These are phyloP conservation scores for Poicephalus gulielmi DNA, from an alignment of 2,113 vertebrate species.

Conservation along the genomic window DNA sequence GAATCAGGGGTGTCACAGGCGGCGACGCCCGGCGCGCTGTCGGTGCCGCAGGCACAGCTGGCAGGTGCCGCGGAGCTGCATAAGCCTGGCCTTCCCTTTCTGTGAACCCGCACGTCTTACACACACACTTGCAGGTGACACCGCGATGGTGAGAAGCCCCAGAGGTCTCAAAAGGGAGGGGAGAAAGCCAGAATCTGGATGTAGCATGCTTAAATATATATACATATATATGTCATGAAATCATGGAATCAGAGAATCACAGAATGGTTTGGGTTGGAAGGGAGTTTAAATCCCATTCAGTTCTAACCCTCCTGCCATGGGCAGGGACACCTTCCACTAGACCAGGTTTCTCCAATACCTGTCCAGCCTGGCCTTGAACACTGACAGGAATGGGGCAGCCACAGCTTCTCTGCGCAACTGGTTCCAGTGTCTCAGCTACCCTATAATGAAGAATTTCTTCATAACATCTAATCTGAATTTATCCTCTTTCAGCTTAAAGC, in stretches of 20 bases:
- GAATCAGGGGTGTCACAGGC: no score
- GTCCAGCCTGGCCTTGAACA: not conserved
- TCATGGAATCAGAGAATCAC: not conserved
- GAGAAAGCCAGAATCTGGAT: not conserved
- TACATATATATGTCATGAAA: not conserved
- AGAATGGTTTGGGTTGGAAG: not conserved
- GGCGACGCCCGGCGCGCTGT: no score
- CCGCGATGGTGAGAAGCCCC: not conserved
- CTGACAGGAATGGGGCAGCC: not conserved
- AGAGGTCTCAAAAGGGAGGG: not conserved
- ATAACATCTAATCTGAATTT: not conserved
- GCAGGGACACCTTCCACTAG: not conserved
- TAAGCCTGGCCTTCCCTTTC: not conserved
- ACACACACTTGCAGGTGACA: not conserved
- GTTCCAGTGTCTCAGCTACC: not conserved
- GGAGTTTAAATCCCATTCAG: not conserved
- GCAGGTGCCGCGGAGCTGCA: not conserved
- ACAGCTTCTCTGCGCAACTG: not conserved
- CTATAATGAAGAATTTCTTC: not conserved
- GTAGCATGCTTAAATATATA: not conserved
- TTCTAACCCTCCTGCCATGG: not conserved
- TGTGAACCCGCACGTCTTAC: not conserved
- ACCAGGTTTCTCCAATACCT: not conserved
- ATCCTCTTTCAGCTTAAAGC: not conserved
- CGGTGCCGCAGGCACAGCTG: rapidly evolving